phyloP scores from a whole-genome alignment of 2,888 invertebrate genomes.

The Ceriagrion tenellum region DNA sequence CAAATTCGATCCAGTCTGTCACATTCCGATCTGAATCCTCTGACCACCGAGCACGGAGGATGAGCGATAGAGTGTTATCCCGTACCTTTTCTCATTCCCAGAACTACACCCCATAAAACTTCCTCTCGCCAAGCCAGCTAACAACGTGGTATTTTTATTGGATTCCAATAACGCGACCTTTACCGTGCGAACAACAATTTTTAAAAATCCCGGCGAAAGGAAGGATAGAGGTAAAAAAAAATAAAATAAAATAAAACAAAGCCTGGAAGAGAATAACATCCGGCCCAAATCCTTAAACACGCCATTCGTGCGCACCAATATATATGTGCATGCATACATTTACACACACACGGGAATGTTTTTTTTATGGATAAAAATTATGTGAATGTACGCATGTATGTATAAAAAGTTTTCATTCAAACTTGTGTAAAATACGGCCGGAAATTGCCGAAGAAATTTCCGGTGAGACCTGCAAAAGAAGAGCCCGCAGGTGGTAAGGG shows the following conservation, averaged over 20 bases:
- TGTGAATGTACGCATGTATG: background rate
- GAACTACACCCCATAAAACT: background rate
- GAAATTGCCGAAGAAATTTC: slow-evolving; percentile 52
- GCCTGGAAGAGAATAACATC: background rate
- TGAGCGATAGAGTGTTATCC: background rate
- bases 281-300: background rate
- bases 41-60: too few species aligned
- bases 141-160: background rate
- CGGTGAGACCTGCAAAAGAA: slow-evolving; percentile 5
- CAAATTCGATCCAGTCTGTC: too few species aligned
- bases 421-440: slow-evolving; percentile 34
- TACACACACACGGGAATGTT: background rate
- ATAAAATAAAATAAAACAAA: too few species aligned
- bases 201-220: background rate
- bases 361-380: background rate
- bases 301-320: background rate
- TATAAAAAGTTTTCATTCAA: slow-evolving; percentile 20
- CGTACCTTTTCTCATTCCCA: background rate
- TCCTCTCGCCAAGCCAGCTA: too few species aligned
- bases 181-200: background rate
- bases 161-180: slow-evolving; percentile 19
- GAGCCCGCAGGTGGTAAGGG: background rate
- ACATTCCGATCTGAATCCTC: too few species aligned
- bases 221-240: too few species aligned
- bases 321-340: background rate